Percentiles rank a stretch among this genome's conserved stretches.
phyloP scores from a whole-genome alignment of 23 tunicate species.

The Styela plicata region DNA sequence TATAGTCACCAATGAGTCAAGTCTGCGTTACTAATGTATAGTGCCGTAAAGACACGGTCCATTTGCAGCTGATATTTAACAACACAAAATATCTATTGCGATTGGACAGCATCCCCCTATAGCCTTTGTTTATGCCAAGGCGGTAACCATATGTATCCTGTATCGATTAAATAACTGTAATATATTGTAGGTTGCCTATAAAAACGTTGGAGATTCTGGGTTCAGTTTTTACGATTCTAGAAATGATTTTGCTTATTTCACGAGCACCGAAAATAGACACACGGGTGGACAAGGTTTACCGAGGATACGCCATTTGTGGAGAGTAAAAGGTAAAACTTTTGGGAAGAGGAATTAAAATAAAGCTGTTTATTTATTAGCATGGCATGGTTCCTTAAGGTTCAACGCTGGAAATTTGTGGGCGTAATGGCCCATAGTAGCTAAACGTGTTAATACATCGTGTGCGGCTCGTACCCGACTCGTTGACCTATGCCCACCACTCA shows the following conservation, averaged over 20 bases:
- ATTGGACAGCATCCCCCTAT: too few species aligned
- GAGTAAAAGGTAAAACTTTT: slow-evolving; percentile 91
- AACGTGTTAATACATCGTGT: too few species aligned
- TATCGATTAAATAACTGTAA: neutral
- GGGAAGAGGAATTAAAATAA: too few species aligned
- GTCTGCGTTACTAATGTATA: too few species aligned
- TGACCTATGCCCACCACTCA: too few species aligned
- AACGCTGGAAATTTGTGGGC: too few species aligned
- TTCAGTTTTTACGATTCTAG: slow-evolving; percentile 49
- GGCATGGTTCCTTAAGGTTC: too few species aligned
- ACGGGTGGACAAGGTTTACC: slow-evolving; percentile 41
- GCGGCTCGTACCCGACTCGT: too few species aligned
- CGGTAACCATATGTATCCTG: neutral
- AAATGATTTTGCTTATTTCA: slow-evolving; percentile 62
- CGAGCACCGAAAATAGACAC: slow-evolving; percentile 55
- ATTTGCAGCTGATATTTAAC: neutral
- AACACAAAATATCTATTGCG: neutral
- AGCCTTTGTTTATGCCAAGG: too few species aligned
- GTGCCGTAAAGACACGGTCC: neutral
- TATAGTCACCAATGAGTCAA: too few species aligned
- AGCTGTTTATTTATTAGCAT: too few species aligned
- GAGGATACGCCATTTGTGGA: slow-evolving; percentile 87
- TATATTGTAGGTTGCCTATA: slow-evolving; percentile 51
- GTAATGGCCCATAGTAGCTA: too few species aligned
- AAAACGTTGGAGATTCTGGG: slow-evolving; percentile 34